These are phyloP conservation scores for Unio pictorum DNA, from an alignment of 2,888 invertebrate genomes.

Conservation along the genomic window DNA sequence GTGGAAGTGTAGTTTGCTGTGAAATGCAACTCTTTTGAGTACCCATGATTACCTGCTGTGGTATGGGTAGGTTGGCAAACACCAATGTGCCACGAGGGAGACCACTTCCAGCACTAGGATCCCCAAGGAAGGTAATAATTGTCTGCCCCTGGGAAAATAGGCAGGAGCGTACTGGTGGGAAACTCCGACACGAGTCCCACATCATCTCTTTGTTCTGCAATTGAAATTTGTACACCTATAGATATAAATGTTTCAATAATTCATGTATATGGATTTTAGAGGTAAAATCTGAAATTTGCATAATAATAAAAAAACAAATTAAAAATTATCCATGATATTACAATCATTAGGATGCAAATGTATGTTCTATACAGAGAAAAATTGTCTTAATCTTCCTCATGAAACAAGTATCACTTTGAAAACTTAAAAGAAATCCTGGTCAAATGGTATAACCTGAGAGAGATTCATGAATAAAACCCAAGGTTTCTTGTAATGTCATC, in stretches of 20 bases:
- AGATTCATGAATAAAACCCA: too few relatives aligned
- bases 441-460: too few relatives aligned
- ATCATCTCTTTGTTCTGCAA: constrained; percentile 65
- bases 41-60: constrained; percentile 56
- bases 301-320: too few relatives aligned
- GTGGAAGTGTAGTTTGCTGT: background rate
- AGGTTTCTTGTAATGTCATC: too few relatives aligned
- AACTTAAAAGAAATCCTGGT: too few relatives aligned
- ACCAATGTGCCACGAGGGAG: constrained; percentile 70
- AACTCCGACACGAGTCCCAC: constrained; percentile 65
- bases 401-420: too few relatives aligned
- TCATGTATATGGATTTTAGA: background rate
- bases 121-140: constrained; percentile 69
- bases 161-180: constrained; percentile 68
- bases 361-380: too few relatives aligned
- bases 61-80: constrained; percentile 68
- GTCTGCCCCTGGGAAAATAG: constrained; percentile 68
- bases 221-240: background rate
- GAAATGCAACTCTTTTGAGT: background rate
- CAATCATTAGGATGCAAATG: too few relatives aligned
- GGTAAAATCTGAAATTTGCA: too few relatives aligned
- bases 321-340: too few relatives aligned
- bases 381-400: too few relatives aligned
- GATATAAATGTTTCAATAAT: background rate
- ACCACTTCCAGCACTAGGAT: constrained; percentile 68